Conservation (phyloP, 2,113 vertebrate genomes). For the Jaculus jaculus region DNA sequence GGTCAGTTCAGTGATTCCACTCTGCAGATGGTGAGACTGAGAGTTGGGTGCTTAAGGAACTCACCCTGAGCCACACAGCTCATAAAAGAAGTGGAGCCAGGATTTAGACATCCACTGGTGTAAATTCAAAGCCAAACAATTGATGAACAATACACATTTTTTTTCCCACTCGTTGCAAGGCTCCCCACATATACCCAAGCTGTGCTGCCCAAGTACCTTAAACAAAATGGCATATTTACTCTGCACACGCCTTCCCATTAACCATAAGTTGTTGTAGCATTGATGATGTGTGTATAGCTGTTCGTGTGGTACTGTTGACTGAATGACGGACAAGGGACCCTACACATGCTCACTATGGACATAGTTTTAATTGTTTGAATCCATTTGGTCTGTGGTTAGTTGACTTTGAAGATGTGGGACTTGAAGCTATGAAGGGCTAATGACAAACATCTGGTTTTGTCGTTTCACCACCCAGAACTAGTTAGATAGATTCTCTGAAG, state of each 20-base stretch:
- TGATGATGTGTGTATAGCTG: neutral
- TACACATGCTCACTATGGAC: neutral
- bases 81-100: neutral
- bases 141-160: rapidly evolving
- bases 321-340: neutral
- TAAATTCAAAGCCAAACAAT: neutral
- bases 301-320: too few species aligned
- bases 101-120: too few species aligned
- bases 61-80: neutral
- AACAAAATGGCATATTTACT: neutral
- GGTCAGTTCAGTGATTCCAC: neutral
- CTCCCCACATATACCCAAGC: neutral
- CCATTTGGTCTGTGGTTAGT: neutral
- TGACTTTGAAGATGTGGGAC: neutral
- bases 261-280: neutral
- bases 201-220: neutral
- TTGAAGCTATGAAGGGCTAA: rapidly evolving
- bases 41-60: neutral
- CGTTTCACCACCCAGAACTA: neutral
- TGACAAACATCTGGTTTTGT: neutral
- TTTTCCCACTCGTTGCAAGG: too few species aligned
- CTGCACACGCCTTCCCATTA: rapidly evolving
- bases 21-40: neutral
- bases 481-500: rapidly evolving
- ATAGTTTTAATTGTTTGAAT: neutral